Conservation (phyloP, 2,888 invertebrate species). For the Ennomos erosarius region DNA sequence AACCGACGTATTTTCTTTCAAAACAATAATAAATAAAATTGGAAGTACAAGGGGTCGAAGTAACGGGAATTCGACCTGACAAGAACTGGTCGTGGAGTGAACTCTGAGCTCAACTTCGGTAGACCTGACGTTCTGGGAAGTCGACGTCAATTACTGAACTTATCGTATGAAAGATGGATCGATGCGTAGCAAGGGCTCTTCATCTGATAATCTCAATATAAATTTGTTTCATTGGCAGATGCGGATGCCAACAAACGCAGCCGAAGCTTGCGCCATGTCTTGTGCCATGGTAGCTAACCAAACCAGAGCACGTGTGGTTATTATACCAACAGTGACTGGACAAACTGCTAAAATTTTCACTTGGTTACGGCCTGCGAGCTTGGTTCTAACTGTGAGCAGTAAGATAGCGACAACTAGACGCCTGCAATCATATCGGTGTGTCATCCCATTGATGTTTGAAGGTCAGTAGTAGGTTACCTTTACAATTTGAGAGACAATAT, state of each 20-base stretch:
- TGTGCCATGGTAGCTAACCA: slow-evolving; percentile 59
- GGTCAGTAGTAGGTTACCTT: slow-evolving; percentile 51
- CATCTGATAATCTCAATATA: neutral
- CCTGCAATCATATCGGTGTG: slow-evolving; percentile 86
- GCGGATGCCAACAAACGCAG: slow-evolving; percentile 65
- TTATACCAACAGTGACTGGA: slow-evolving; percentile 87
- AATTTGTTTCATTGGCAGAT: slow-evolving; percentile 46
- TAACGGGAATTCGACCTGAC: no score
- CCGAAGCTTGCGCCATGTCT: slow-evolving; percentile 62
- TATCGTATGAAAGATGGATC: no score
- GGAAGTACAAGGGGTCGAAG: no score
- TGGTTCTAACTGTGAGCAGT: slow-evolving; percentile 88
- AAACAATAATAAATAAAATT: no score
- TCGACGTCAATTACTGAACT: no score
- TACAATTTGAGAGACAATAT: no score
- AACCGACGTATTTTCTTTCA: no score
- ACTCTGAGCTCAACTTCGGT: no score
- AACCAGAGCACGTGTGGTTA: slow-evolving; percentile 76
- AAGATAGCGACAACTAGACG: slow-evolving; percentile 82
- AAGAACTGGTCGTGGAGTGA: no score
- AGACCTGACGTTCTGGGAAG: no score
- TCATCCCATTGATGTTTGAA: slow-evolving; percentile 86
- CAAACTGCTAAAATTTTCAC: slow-evolving; percentile 86
- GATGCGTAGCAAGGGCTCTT: no score
- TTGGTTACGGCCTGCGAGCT: slow-evolving; percentile 86